Evolutionary conservation across 2,888 invertebrate genomes (phyloP), one percentile per base, ranked within the genome.

Genomic region (Xanthia togata): DNA sequence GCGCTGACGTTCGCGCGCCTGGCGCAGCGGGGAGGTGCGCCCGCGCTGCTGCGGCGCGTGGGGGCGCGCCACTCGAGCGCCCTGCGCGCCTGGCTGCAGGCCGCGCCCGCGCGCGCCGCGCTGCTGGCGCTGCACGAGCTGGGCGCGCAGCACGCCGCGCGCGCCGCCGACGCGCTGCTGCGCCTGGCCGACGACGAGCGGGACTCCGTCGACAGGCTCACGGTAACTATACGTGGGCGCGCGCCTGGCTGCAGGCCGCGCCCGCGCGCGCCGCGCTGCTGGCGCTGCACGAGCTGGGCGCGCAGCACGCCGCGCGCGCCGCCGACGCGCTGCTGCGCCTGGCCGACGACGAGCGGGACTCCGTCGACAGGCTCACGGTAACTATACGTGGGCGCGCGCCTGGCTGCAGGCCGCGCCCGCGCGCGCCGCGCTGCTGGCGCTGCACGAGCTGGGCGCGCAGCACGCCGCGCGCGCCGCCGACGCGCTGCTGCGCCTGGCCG

Each of bases 301-400:
- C 60, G 79, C 78, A 73, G 14, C 85, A 69, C 14, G 55, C 65
- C 72, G 70, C 74, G 60, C 74, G 84, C 75, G 89, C 89, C 38
- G 89, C 90, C 12, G 75, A 31, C 57, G 83, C 89, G 79, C 88
- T 83, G 95, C 97, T 78, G 92, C 98, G 73, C 97, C 97, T 90
- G 64, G 91, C 91, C 6, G 64, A 69, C 4, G 83, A 96, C 26
- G 99, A 98, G 93, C 95, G 93, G 0, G 97, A 97, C 87, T 97
- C 97, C 62, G 96, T 98, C 0, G 95, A 96, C 1, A 96, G 98
- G 81, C 98, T 98, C 93, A 98, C 97, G 92, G 97, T 97, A 50
- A 76, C 83, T 84, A 20, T n/a, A n/a, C n/a, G n/a, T n/a, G n/a
- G n/a, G n/a, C n/a, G 82, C 64, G 82, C 81, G 84, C 79, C 26